Evolutionary conservation across 2,797 vertebrate species (phyloP).

Genomic region (Eurystomus glaucurus): DNA sequence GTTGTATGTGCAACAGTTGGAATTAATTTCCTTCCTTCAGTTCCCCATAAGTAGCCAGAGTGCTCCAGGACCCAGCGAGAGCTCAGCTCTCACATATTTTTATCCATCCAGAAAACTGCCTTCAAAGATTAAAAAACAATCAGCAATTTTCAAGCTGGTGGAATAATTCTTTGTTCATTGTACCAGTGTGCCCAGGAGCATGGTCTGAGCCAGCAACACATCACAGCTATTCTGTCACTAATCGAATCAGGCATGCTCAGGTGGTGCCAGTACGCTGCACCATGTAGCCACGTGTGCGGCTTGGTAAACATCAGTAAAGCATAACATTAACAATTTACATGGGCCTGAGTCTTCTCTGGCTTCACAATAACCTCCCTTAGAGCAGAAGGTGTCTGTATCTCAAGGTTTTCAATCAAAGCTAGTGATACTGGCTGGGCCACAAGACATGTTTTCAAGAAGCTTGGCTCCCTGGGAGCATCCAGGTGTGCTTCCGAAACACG

Average conservation of each 20-base stretch:
- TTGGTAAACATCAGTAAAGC: rapidly evolving
- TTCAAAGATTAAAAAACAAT: not conserved
- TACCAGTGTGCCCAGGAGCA: not conserved
- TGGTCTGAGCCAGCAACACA: not conserved
- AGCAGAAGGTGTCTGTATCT: rapidly evolving
- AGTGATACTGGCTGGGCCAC: rapidly evolving
- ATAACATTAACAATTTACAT: rapidly evolving
- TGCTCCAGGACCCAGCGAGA: not conserved
- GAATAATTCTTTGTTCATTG: not conserved
- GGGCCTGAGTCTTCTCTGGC: not conserved
- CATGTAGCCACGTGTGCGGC: rapidly evolving
- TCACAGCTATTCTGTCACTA: not conserved
- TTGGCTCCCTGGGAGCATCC: rapidly evolving
- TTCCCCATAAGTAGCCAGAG: not conserved
- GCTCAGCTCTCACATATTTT: not conserved
- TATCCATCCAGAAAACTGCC: not conserved
- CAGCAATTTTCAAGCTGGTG: not conserved
- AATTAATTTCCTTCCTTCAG: not conserved
- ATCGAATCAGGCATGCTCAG: not conserved
- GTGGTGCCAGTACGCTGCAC: not conserved
- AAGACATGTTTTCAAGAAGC: not conserved
- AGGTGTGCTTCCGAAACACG: not conserved
- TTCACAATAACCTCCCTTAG: not conserved
- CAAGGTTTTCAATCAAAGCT: rapidly evolving
- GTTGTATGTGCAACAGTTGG: not conserved